Evolutionary conservation across 1,140 invertebrate genomes (phyloP), one percentile per base, ranked within the genome.

Genomic region (Drosophila parabipectinata): DNA sequence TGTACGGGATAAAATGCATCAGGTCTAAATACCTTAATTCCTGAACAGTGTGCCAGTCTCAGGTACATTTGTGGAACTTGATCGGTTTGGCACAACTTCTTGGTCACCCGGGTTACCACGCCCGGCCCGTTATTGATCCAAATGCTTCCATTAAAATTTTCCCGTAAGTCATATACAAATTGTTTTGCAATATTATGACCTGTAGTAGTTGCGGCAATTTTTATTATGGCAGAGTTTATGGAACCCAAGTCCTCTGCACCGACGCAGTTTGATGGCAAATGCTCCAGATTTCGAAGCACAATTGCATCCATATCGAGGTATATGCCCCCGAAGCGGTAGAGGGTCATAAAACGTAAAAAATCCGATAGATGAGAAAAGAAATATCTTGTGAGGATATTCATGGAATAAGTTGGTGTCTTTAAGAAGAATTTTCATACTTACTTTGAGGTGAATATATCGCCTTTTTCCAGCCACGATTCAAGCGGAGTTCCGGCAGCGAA

Each of bases 301-400:
- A 97, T 93, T 1, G 96, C 94, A 80, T 97, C 96, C 54, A 96
- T 85, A 72, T 97, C 96, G 47, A 97, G 87, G 88, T 96, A 96
- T 39, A 96, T 94, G 1, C 96, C 96, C 30, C 95, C 95, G 63
- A 93, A 96, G 84, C 96, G 96, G 93, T 94, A 96, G 0, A 97
- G 85, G 0, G 95, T 95, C 8, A 96, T 73, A 74, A 94, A 96
- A 60, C 96, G 93, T 15, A 96, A 76, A 15, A 96, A 93, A 80
- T 96, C 95, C n/a, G 93, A 94, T 69, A 95, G n/a, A 18, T 44
- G 34, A 1, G 34, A 37, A 37, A 37, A 37, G 3, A 37, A 37
- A 10, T 37, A n/a, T 37, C 34, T 37, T 12, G 4, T 4, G 10
- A 12, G 3, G 34, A 34, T 9, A 10, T 10, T 28, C 26, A 9